These are phyloP conservation scores for Podarcis cretensis DNA, from an alignment of 2,113 vertebrate species.

Conservation along the genomic window DNA sequence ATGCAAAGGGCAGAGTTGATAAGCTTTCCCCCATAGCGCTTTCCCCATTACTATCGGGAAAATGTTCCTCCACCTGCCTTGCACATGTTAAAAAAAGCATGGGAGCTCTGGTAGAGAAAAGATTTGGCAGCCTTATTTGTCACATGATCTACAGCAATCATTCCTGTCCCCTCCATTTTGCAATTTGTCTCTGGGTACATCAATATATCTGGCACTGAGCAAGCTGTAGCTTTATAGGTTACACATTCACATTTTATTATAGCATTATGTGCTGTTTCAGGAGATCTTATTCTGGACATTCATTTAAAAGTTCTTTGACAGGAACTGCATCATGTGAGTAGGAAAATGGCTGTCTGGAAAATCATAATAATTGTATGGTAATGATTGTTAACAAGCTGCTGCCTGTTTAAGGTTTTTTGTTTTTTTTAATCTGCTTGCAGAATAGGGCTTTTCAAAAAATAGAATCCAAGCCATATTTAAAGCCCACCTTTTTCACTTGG, in stretches of 20 bases:
- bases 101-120: background rate
- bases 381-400: background rate
- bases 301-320: background rate
- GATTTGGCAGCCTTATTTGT: background rate
- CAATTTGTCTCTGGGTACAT: fast-evolving
- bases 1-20: background rate
- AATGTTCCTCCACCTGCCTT: background rate
- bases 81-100: background rate
- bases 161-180: background rate
- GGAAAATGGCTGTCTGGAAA: background rate
- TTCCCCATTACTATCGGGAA: background rate
- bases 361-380: background rate
- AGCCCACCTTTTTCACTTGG: slow-evolving; percentile 16
- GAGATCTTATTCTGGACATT: background rate
- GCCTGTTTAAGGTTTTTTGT: background rate
- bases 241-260: background rate
- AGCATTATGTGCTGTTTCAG: background rate
- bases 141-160: background rate
- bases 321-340: background rate
- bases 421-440: background rate
- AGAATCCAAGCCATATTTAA: background rate
- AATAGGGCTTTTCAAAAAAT: background rate
- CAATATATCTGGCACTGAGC: background rate
- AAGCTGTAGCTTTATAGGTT: background rate
- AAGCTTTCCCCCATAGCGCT: background rate